Evolutionary conservation across 2,113 vertebrate genomes (phyloP).

Genomic region (Pelvicachromis taeniatus): DNA sequence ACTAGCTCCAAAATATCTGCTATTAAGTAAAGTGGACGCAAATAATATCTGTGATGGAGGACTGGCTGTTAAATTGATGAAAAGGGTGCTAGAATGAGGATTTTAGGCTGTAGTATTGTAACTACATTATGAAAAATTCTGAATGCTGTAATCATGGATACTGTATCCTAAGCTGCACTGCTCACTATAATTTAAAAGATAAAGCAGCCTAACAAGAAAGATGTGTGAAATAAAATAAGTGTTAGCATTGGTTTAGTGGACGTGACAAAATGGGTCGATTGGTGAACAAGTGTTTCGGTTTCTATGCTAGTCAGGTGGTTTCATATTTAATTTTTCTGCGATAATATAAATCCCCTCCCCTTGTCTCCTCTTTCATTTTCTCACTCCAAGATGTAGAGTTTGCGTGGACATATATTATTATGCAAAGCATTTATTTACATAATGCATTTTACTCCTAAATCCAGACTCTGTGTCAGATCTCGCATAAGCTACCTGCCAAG

Average conservation of each 20-base stretch:
- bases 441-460: background rate
- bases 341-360: background rate
- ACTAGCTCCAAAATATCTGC: background rate
- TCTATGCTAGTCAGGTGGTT: background rate
- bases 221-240: background rate
- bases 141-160: slow-evolving; percentile 41
- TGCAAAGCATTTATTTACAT: background rate
- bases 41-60: slow-evolving; percentile 16
- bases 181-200: slow-evolving; percentile 31
- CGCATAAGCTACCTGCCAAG: background rate
- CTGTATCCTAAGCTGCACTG: background rate
- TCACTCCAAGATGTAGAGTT: background rate
- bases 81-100: background rate
- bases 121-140: slow-evolving; percentile 15
- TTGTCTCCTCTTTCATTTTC: background rate
- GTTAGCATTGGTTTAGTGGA: background rate
- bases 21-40: slow-evolving; percentile 15
- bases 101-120: background rate
- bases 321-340: background rate
- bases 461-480: background rate
- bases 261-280: background rate
- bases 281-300: background rate
- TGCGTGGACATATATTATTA: background rate
- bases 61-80: slow-evolving; percentile 7
- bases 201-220: background rate